Evolutionary conservation across 2,888 invertebrate genomes (phyloP), one percentile per base, ranked within the genome.

Genomic region (Volucella zonaria): DNA sequence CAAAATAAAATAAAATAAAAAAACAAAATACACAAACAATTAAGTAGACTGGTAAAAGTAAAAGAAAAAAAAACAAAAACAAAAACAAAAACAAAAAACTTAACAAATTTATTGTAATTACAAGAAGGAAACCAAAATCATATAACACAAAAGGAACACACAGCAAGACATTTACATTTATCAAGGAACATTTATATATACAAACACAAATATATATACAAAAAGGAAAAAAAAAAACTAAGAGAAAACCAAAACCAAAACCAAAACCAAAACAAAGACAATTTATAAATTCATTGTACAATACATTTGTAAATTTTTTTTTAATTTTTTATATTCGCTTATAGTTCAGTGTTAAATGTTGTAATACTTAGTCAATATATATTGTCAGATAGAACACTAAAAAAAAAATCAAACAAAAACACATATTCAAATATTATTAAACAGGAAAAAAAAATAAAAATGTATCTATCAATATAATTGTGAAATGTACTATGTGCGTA

Each of bases 251-350:
- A 40, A 10, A 59, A 66, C 12, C 59, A 31, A 62, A 51, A 51
- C 52, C 40, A 54, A 81, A 45, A 59, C 12, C 31, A 23, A 56
- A 68, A 58, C 23, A 64, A 59, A 59, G 14, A 51, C 43, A 67
- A 61, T 61, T 59, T 81, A 77, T 68, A 74, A 70, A 73, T 82
- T 76, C 75, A 87, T 82, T 85, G 87, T 87, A 87, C 76, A 86
- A 86, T 49, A 73, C 68, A 87, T 79, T 87, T 87, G 80, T 87
- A 87, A 77, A 87, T 85, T 85, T 73, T 87, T 68, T 82, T 86
- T 87, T 85, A 79, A 82, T 87, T 87, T 87, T 87, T 87, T 87
- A 87, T 87, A 87, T 87, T 87, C 86, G 87, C 85, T 87, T 87
- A 80, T 83, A 87, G 81, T 79, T 87, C 82, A 83, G 70, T 86